These are phyloP conservation scores for Betta splendens DNA, from an alignment of 2,797 vertebrate genomes.

Conservation along the genomic window DNA sequence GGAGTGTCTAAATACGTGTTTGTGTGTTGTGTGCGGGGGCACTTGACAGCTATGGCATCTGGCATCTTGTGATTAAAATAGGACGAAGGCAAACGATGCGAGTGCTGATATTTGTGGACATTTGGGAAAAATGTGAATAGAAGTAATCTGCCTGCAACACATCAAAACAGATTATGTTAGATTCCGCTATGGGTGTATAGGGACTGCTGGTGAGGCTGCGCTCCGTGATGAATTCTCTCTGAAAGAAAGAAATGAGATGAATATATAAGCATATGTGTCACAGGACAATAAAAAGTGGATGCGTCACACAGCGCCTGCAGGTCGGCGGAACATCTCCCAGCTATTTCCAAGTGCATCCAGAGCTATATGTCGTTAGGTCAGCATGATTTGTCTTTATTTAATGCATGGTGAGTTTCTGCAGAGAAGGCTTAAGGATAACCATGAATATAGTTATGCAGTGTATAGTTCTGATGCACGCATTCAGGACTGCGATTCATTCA, in stretches of 20 bases:
- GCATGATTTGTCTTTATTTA: conserved; percentile 33
- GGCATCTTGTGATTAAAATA: conserved; percentile 35
- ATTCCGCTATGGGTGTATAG: conserved; percentile 7
- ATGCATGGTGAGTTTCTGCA: conserved; percentile 29
- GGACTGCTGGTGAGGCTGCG: conserved; percentile 22
- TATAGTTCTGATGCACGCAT: not conserved
- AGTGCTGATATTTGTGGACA: conserved; percentile 25
- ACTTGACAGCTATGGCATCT: conserved; percentile 23
- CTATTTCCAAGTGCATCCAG: not conserved
- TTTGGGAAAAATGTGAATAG: conserved; percentile 22
- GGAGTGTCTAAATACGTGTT: not conserved
- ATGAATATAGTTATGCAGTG: conserved; percentile 4
- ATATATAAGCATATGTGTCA: conserved; percentile 41
- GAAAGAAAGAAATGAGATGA: conserved; percentile 36
- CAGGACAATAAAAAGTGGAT: conserved; percentile 44
- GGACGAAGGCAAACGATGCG: conserved; percentile 19
- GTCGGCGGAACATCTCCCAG: conserved; percentile 20
- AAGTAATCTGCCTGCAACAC: conserved; percentile 37
- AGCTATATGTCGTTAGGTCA: conserved; percentile 9
- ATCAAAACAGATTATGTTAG: conserved; percentile 32
- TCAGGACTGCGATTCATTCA: not conserved
- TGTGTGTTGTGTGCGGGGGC: conserved; percentile 10
- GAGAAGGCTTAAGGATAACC: conserved; percentile 19
- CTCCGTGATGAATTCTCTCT: conserved; percentile 36
- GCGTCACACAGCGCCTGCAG: conserved; percentile 34